Percentiles rank a stretch among this genome's conserved stretches.
phyloP scores from a whole-genome alignment of 92 coral and sea anemone species.

The Porites cylindrica region DNA sequence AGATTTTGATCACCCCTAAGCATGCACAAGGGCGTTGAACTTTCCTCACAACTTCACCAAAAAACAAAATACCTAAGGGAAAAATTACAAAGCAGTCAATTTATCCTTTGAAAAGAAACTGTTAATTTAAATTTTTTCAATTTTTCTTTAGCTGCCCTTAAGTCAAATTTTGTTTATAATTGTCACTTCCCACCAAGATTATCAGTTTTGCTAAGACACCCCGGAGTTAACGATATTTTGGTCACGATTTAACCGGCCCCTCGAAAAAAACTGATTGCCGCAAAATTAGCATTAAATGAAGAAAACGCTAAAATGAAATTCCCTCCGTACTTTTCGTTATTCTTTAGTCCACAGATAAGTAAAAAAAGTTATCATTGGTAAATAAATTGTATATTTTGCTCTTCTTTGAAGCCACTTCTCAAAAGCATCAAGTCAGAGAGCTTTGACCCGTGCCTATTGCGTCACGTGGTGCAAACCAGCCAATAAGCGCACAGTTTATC shows the following conservation, averaged over 20 bases:
- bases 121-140: slow-evolving; percentile 29
- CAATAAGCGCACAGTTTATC: slow-evolving; percentile 83
- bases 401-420: slow-evolving; percentile 36
- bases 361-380: slow-evolving; percentile 27
- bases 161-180: slow-evolving; percentile 40
- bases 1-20: neutral
- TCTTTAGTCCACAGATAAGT: neutral
- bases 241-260: slow-evolving; percentile 25
- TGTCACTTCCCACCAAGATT: slow-evolving; percentile 21
- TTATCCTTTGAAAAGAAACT: slow-evolving; percentile 39
- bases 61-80: neutral
- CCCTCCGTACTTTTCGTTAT: neutral
- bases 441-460: slow-evolving; percentile 65
- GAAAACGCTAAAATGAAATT: neutral
- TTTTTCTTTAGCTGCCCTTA: slow-evolving; percentile 17
- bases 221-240: slow-evolving; percentile 22
- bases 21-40: neutral
- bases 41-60: neutral
- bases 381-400: slow-evolving; percentile 46
- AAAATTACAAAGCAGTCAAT: slow-evolving; percentile 23
- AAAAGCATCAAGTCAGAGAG: slow-evolving; percentile 43
- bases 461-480: slow-evolving; percentile 75
- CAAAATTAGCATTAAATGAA: slow-evolving; percentile 34
- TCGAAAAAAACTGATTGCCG: slow-evolving; percentile 12
- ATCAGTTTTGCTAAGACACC: slow-evolving; percentile 30